These are phyloP conservation scores for Telmatherina bonti DNA, from an alignment of 2,797 vertebrate genomes.

Conservation along the genomic window DNA sequence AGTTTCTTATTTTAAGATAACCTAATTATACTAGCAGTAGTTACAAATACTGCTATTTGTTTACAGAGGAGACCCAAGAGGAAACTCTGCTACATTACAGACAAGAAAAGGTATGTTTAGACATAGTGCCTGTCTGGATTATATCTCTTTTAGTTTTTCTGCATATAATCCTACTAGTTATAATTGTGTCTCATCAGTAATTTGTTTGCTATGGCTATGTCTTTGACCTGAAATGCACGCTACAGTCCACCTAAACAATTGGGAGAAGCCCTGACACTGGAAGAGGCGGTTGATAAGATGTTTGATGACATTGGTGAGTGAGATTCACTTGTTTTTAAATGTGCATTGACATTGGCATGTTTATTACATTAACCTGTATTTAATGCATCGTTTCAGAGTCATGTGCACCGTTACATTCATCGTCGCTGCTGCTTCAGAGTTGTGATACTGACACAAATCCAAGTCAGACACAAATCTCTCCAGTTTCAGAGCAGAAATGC, in stretches of 20 bases:
- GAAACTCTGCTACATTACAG: slow-evolving; percentile 72
- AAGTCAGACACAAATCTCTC: neutral
- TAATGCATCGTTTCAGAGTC: slow-evolving; percentile 55
- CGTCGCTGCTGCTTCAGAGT: slow-evolving; percentile 44
- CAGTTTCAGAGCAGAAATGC: neutral
- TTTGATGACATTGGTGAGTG: slow-evolving; percentile 81
- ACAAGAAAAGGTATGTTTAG: slow-evolving; percentile 64
- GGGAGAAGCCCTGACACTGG: slow-evolving; percentile 32
- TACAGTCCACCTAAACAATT: slow-evolving; percentile 59
- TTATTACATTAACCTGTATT: neutral
- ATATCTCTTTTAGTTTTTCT: neutral
- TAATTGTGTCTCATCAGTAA: neutral
- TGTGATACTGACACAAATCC: slow-evolving; percentile 18
- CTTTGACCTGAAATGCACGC: neutral
- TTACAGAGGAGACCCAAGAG: slow-evolving; percentile 77
- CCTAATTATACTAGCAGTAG: neutral
- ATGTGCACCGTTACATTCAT: neutral
- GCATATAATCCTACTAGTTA: neutral
- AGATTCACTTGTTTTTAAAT: neutral
- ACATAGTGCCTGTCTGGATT: neutral
- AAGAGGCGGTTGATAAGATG: slow-evolving; percentile 67
- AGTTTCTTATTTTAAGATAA: neutral
- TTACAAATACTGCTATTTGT: slow-evolving; percentile 17
- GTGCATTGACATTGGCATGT: neutral
- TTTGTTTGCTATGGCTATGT: neutral